Evolutionary conservation across 2,797 vertebrate species (phyloP), one percentile per base, ranked within the genome.

Genomic region (Pipistrellus pipistrellus): DNA sequence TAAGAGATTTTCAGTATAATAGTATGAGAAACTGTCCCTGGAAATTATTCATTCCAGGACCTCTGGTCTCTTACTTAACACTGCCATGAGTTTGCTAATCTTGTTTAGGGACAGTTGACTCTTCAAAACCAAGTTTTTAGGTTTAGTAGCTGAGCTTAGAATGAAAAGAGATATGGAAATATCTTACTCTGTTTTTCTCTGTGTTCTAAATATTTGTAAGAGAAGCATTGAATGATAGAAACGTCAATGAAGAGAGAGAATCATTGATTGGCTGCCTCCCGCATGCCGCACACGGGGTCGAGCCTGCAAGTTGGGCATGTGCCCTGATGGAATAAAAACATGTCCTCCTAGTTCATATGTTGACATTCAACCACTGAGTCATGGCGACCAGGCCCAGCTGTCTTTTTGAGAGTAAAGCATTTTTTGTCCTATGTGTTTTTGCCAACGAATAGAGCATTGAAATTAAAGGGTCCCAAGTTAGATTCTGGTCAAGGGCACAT

Each of bases 171-270:
- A 94, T 48, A 11, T 6, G 66, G 57, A 87, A 81, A 76, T 75
- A 89, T 27, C n/a, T 95, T 82, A 57, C 71, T 69, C 38, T 85
- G 4, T 84, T 87, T 95, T 95, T 78, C 25, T 75, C 7, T 93
- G 14, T 82, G 15, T 88, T 88, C n/a, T 57, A 85, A 76, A 75
- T 84, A 92, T 80, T 87, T 10, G 14, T 66, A 59, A 72, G 55
- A 66, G 86, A 90, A 88, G 14, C 17, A 84, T 81, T 87, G 86
- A 7, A 11, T 59, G 25, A 62, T 30, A 62, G 27, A 62, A 62
- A 62, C 27, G 30, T 62, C 59, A 62, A 14, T 62, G 27, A 62
- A 30, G 12, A 62, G 13, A 62, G 59, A 15, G 59, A 30, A 62
- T 30, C 59, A 30, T 62, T 62, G 12, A 30, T 62, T 62, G 27